Percentiles rank a stretch among this genome's conserved stretches.
Evolutionary conservation across 2,797 vertebrate genomes (phyloP).

Genomic region (Sebastes umbrosus): DNA sequence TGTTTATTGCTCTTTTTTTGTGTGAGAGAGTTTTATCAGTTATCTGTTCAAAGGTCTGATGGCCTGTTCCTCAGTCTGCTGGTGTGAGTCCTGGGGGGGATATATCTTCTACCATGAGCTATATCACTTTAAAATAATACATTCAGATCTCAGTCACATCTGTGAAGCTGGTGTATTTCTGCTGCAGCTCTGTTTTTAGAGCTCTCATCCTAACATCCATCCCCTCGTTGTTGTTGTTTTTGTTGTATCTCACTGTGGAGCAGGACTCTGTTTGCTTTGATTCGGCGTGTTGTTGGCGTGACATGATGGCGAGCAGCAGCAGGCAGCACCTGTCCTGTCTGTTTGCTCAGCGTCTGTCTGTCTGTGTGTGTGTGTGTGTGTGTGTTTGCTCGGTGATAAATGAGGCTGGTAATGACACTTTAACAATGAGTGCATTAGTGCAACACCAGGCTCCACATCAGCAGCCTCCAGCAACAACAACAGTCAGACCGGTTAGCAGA

Average conservation of each 20-base stretch:
- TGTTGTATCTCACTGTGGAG: neutral
- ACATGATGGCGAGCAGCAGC: neutral
- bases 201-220: neutral
- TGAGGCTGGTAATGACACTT: slow-evolving; percentile 59
- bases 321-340: slow-evolving; percentile 53
- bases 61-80: too few relatives aligned
- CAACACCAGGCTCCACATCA: slow-evolving; percentile 29
- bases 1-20: too few relatives aligned
- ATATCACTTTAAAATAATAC: too few relatives aligned
- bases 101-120: too few relatives aligned
- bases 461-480: slow-evolving; percentile 23
- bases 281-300: slow-evolving; percentile 7
- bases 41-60: too few relatives aligned
- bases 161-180: too few relatives aligned
- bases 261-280: neutral
- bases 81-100: too few relatives aligned
- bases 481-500: neutral
- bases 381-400: slow-evolving; percentile 57
- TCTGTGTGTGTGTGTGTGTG: slow-evolving; percentile 15
- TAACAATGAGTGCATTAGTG: slow-evolving; percentile 66
- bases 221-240: neutral
- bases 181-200: neutral
- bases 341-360: slow-evolving; percentile 3
- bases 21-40: too few relatives aligned
- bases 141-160: too few relatives aligned